Percentiles rank a stretch among this genome's conserved stretches.
Conservation (phyloP, 2,888 invertebrate genomes). For the Cremastobaeus sp. region DNA sequence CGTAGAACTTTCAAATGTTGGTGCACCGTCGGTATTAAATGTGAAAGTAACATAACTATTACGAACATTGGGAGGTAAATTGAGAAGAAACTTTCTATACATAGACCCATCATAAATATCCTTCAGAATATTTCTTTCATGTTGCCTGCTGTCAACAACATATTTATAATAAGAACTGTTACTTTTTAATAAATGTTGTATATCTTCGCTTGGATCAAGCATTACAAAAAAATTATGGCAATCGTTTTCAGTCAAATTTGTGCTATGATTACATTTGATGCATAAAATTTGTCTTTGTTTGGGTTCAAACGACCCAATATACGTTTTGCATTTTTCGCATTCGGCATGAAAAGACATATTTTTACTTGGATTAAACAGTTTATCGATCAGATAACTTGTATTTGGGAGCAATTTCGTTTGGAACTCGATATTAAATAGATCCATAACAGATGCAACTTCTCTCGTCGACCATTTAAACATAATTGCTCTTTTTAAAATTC, state of each 20-base stretch:
- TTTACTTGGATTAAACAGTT: too few species aligned
- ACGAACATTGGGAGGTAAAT: neutral
- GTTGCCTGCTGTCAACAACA: neutral
- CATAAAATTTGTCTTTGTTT: too few species aligned
- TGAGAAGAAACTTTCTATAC: neutral
- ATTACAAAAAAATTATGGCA: neutral
- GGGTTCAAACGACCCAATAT: too few species aligned
- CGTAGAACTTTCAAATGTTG: neutral
- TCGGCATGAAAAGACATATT: too few species aligned
- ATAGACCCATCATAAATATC: slow-evolving; percentile 1
- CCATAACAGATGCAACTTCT: too few species aligned
- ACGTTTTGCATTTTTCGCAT: too few species aligned
- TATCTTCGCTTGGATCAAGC: neutral
- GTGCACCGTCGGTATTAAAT: neutral
- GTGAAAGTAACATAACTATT: neutral
- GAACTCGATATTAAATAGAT: too few species aligned
- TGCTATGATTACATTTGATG: neutral
- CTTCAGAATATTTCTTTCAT: slow-evolving; percentile 1
- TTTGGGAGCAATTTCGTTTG: too few species aligned
- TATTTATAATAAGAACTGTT: neutral
- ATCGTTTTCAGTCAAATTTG: neutral
- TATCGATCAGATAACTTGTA: too few species aligned
- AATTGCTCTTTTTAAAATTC: too few species aligned
- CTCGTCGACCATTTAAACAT: too few species aligned
- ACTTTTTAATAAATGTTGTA: neutral